A percentile compares a stretch with the other conserved stretches of the same genome.
Evolutionary conservation across 2,888 invertebrate genomes (phyloP).

Genomic region (Drosophila dives): DNA sequence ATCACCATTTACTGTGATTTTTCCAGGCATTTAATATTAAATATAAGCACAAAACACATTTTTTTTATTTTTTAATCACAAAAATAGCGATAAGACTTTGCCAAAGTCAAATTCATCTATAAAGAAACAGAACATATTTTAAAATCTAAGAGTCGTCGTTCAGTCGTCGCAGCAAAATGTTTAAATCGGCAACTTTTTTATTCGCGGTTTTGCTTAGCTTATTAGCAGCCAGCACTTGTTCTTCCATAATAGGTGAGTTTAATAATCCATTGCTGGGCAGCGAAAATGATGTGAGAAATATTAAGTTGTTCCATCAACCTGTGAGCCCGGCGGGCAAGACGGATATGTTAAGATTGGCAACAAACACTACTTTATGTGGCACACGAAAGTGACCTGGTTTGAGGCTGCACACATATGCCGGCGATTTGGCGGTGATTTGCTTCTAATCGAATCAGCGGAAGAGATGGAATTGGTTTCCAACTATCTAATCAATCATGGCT

Average conservation of each 20-base stretch:
- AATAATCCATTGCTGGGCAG: neutral
- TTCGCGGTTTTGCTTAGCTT: constrained; percentile 10
- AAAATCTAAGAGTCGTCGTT: neutral
- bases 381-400: constrained; percentile 14
- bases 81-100: neutral
- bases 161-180: constrained; percentile 5
- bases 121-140: neutral
- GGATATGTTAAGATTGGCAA: neutral
- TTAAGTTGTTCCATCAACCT: constrained; percentile 11
- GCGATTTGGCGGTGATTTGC: constrained; percentile 26
- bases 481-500: constrained; percentile 3
- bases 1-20: neutral
- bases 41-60: neutral
- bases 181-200: neutral
- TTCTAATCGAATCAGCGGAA: constrained; percentile 16
- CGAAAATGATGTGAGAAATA: neutral
- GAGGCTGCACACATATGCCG: constrained; percentile 26
- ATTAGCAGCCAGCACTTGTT: neutral
- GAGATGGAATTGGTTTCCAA: constrained; percentile 8
- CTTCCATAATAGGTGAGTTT: neutral
- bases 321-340: neutral
- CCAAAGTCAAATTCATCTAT: neutral
- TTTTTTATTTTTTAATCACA: neutral
- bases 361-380: constrained; percentile 23
- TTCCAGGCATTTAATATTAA: neutral